Conservation (phyloP, 2,113 vertebrate species). For the Caretta caretta region DNA sequence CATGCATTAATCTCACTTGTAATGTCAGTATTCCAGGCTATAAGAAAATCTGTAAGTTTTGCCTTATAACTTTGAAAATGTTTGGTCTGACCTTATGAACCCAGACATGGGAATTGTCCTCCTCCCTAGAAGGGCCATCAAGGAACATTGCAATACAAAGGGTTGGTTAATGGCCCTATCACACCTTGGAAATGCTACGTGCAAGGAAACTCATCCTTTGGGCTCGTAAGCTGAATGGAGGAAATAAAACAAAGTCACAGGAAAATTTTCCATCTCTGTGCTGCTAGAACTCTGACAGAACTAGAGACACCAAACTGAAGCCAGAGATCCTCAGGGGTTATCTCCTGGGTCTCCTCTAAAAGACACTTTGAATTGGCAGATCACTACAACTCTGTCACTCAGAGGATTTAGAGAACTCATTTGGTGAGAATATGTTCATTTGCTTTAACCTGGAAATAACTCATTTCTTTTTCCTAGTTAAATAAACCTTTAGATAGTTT, state of each 20-base stretch:
- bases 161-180: neutral
- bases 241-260: neutral
- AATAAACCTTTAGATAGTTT: neutral
- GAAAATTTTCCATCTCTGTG: neutral
- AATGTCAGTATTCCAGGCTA: neutral
- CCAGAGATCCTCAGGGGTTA: neutral
- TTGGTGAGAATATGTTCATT: neutral
- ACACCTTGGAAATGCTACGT: neutral
- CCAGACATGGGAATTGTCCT: neutral
- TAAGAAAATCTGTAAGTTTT: neutral
- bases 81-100: neutral
- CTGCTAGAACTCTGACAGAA: neutral
- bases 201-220: neutral
- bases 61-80: neutral
- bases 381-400: neutral
- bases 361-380: neutral
- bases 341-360: neutral
- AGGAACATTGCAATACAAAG: neutral
- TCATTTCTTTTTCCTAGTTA: neutral
- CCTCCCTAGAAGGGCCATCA: neutral
- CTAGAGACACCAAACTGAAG: neutral
- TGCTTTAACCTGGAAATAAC: neutral
- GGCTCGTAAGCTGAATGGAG: neutral
- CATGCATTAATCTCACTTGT: neutral
- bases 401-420: neutral